Evolutionary conservation across 2,888 invertebrate genomes (phyloP), one percentile per base, ranked within the genome.

Genomic region (Chironomus riparius): DNA sequence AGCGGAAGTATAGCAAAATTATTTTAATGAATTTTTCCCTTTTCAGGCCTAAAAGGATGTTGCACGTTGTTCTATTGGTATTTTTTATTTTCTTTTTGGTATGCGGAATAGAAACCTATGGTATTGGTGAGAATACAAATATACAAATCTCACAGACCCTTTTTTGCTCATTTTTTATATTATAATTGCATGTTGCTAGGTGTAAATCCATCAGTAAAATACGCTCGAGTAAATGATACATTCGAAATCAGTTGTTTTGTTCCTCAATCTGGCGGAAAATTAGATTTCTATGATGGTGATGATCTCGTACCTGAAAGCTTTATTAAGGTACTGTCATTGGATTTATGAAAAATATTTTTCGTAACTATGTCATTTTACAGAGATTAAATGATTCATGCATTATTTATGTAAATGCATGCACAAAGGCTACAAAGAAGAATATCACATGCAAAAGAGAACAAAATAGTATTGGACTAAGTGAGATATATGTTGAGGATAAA

Each of bases 11-110:
- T 10, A 38, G 10, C 10, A 10, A 38, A 38, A 10, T 4, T 38
- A 10, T 38, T 38, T 38, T 38, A 56, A 56, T 56, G 2, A 56
- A 68, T 38, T 47, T 70, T 68, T 68, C 24, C 56, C 5, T 56
- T 74, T 74, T 68, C 74, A 74, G 74, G 12, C 38, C 74, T 3
- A 24, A 21, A 74, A 74, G 47, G 15, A 74, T 74, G 74, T 47
- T 74, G 13, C 65, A 68, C 48, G 47, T 62, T 68, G 24, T 74
- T n/a, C 21, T 68, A n/a, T 47, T 61, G n/a, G n/a, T 68, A n/a
- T 74, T 74, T 47, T 24, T 74, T 12, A 21, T 74, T n/a, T 68
- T 65, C 48, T 48, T 68, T 38, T 10, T 74, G 10, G 13, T 74
- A 48, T 68, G 15, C n/a, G 65, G 74, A 0, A 74, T 74, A 4